Base-by-base conservation (phyloP, 2,113 vertebrate species). In the Trichechus manatus region DNA sequence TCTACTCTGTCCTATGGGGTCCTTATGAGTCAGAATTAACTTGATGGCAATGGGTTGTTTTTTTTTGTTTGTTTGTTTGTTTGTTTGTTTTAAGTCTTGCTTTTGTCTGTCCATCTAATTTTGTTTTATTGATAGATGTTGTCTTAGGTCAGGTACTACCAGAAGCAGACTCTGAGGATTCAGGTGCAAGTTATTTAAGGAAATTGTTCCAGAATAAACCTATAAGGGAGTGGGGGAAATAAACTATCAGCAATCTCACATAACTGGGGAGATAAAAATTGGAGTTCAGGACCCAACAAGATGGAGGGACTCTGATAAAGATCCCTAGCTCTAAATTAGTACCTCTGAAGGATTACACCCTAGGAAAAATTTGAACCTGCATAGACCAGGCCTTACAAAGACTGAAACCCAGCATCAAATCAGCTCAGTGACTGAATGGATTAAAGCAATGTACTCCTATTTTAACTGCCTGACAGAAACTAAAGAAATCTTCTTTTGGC, bases 81-180 rank as follows among this genome's bases (percentile, higher is more conserved):
- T 39, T 39, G 39, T 39, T 39, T 39, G 39, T 39, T 39, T 10
- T 47, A 66, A 83, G 4, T 66, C 31, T 36, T 84, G 83, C 3
- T 78, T 90, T 66, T 50, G 36, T 79, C 68, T 91, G 17, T 31
- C 42, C 44, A 44, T 78, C 23, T 72, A 59, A 80, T 89, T 91
- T 89, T 89, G 66, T 74, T 95, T 83, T 91, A 78, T 66, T 64
- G n/a, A 91, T 50, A 81, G 84, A 93, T 81, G 42, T n/a, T 81
- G 36, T 68, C 77, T 83, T 79, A 83, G 36, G 50, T 66, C 27
- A 3, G 47, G 25, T 27, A 85, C 63, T 84, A 33, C n/a, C 83
- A 94, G 59, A 82, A 75, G 20, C 47, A 86, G 92, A 93, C 33
- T 1, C 72, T 72, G 39, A 91, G 64, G 80, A 91, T 50, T 91